These are phyloP conservation scores for Adelphocoris suturalis DNA, from an alignment of 2,888 invertebrate genomes.

Conservation along the genomic window DNA sequence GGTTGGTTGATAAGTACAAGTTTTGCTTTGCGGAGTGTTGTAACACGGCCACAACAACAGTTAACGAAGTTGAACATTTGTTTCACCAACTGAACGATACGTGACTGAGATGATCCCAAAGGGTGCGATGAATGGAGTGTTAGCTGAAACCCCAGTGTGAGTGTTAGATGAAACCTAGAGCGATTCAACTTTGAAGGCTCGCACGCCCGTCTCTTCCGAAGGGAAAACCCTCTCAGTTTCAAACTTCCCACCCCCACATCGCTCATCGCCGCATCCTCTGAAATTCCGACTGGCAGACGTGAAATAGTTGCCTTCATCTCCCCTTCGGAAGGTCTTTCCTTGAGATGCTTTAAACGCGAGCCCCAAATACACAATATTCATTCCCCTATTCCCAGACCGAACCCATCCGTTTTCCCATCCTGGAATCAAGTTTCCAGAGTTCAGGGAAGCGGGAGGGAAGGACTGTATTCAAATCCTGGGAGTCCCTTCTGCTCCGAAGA, in stretches of 20 bases:
- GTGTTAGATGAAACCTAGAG: neutral
- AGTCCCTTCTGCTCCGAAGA: constrained; percentile 49
- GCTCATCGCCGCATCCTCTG: constrained; percentile 28
- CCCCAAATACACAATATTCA: constrained; percentile 50
- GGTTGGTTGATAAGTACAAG: neutral
- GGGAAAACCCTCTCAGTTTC: constrained; percentile 13
- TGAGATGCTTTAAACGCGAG: constrained; percentile 30
- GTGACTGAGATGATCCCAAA: constrained; percentile 13
- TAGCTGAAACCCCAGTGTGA: constrained; percentile 12
- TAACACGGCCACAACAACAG: constrained; percentile 7
- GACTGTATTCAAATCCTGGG: constrained; percentile 49
- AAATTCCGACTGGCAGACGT: constrained; percentile 41
- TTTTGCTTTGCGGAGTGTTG: neutral
- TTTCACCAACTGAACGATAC: constrained; percentile 21
- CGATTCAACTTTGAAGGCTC: constrained; percentile 36
- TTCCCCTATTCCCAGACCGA: constrained; percentile 32
- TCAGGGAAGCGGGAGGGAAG: neutral
- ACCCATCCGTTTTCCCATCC: constrained; percentile 26
- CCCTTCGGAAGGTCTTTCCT: neutral
- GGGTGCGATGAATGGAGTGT: neutral
- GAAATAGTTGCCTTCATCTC: constrained; percentile 46
- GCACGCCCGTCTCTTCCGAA: neutral
- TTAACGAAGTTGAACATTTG: constrained; percentile 11
- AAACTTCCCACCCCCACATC: constrained; percentile 19
- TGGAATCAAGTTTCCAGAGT: constrained; percentile 29